Evolutionary conservation across 2,113 vertebrate genomes (phyloP).

Genomic region (Peucedramus taeniatus): DNA sequence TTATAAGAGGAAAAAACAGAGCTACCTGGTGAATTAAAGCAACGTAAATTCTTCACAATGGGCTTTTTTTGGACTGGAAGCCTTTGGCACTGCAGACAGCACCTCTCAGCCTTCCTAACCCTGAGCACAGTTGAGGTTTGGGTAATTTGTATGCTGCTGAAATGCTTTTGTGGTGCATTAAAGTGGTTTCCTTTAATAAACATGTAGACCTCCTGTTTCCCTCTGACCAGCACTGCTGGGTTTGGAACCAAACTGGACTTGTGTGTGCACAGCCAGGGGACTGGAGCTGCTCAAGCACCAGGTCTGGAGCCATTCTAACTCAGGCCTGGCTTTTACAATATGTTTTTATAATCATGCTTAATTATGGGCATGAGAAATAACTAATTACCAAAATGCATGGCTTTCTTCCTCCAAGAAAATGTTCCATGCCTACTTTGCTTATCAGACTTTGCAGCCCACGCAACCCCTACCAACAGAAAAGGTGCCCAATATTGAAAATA

Average conservation of each 20-base stretch:
- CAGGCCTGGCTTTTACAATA: not conserved
- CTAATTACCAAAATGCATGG: not conserved
- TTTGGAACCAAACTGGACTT: not conserved
- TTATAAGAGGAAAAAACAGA: not conserved
- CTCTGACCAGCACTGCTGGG: not conserved
- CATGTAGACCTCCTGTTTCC: not conserved
- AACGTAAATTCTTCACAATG: not conserved
- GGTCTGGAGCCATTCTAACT: not conserved
- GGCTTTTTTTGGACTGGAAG: not conserved
- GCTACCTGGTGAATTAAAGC: not conserved
- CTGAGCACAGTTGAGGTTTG: not conserved
- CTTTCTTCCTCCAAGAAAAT: not conserved
- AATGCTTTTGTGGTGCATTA: not conserved
- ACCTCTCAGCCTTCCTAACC: not conserved
- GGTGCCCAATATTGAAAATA: not conserved
- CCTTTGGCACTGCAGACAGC: not conserved
- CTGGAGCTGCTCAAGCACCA: not conserved
- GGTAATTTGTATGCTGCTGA: constrained; percentile 2
- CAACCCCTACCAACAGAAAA: not conserved
- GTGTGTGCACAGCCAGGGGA: not conserved
- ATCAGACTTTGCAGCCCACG: not conserved
- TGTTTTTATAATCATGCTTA: not conserved
- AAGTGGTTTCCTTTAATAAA: not conserved
- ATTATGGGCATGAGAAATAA: constrained; percentile 10
- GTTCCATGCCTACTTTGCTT: not conserved